Percentiles rank a stretch among this genome's conserved stretches.
Evolutionary conservation across 2,888 invertebrate genomes (phyloP).

Genomic region (Eupeodes latifasciatus): DNA sequence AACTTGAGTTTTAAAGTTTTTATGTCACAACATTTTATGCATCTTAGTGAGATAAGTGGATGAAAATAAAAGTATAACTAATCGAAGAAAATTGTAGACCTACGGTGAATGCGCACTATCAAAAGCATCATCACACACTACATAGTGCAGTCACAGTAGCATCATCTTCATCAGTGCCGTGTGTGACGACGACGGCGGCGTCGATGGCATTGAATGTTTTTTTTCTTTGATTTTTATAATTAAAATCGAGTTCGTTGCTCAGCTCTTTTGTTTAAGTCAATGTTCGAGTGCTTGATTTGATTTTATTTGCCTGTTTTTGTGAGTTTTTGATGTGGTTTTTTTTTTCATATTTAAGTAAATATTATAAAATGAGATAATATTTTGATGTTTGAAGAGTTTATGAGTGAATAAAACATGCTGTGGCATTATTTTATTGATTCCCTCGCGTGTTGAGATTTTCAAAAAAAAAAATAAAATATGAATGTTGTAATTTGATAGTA

Average conservation of each 20-base stretch:
- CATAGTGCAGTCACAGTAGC: conserved; percentile 35
- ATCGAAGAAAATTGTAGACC: conserved; percentile 29
- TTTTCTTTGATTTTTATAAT: conserved; percentile 6
- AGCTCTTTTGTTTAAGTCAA: conserved; percentile 69
- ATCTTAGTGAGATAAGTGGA: conserved; percentile 23
- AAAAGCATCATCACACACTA: background rate
- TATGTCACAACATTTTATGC: conserved; percentile 17
- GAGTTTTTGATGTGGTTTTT: conserved; percentile 37
- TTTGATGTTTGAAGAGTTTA: conserved; percentile 55
- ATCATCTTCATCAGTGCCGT: conserved; percentile 12
- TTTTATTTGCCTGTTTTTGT: conserved; percentile 34
- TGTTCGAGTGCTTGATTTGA: conserved; percentile 31
- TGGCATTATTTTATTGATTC: conserved; percentile 29
- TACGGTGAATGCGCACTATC: conserved; percentile 34
- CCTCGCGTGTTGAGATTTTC: conserved; percentile 14
- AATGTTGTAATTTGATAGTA: conserved; percentile 44
- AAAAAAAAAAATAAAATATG: conserved; percentile 6
- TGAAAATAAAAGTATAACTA: conserved; percentile 41
- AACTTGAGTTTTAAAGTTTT: conserved; percentile 7
- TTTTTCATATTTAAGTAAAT: conserved; percentile 11
- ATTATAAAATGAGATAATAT: conserved; percentile 68
- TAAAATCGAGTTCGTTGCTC: conserved; percentile 70
- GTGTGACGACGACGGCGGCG: conserved; percentile 3
- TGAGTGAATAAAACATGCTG: conserved; percentile 57
- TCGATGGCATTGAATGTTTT: conserved; percentile 55